Base-by-base conservation (phyloP, 1,140 invertebrate genomes). In the Steinernema khuongi region DNA sequence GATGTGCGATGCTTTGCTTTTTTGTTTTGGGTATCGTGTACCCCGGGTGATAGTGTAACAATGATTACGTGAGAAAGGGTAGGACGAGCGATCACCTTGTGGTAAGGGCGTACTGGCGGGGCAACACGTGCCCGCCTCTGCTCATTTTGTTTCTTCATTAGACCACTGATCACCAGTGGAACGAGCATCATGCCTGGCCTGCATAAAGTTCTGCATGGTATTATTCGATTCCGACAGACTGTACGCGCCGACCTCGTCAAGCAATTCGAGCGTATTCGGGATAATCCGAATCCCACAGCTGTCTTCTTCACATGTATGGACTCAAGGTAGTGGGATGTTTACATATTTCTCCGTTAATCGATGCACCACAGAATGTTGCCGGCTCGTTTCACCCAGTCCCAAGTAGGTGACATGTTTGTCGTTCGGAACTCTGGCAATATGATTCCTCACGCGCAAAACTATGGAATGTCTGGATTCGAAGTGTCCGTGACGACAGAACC, bases 301-400 rank as follows among this genome's bases (percentile, higher is more conserved):
- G 91, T 97, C 73, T 94, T 97, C 87, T 95, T 97, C 86, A 94
- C 93, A 19, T 97, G 94, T 87, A 96, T 97, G 91, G 94, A 97
- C 67, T 84, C 82, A 19, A 68, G 81, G 81, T 83, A 67, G n/a
- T 28, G 71, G 2, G n/a, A 71, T 28, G 31, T 50, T 71, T 19
- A 31, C 30, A 1, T 0, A 19, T 29, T 66, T 36, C 14, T 68
- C 28, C 18, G 26, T 36, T 2, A 17, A 50, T 1, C 18, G 30
- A 44, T 72, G 69, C 11, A 14, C 88, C 94, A 92, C 86, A 89
- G 94, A 88, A 94, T 97, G 91, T 91, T 96, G 79, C 93, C 94
- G 26, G 94, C 94, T 74, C 89, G 93, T 85, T 96, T 97, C 87
- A 95, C 93, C 36, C 91, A 95, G 88, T 94, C 93, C 71, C 91